These are phyloP conservation scores for Epiblema foenella DNA, from an alignment of 2,888 invertebrate species.

Conservation along the genomic window DNA sequence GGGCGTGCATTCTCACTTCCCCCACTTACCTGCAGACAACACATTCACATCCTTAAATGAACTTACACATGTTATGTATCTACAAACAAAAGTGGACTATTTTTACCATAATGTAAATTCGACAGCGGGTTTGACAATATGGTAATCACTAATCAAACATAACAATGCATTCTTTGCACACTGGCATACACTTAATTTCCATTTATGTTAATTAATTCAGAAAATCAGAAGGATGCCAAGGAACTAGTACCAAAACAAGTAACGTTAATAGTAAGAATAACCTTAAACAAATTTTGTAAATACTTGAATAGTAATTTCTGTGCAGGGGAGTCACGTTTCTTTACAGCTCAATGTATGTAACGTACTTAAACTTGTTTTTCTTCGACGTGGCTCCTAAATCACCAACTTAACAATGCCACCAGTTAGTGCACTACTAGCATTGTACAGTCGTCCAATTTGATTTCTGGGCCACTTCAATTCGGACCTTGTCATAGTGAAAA, in stretches of 20 bases:
- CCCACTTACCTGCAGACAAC: constrained; percentile 66
- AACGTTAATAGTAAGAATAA: neutral
- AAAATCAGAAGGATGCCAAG: neutral
- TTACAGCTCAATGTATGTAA: neutral
- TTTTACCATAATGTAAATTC: neutral
- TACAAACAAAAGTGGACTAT: neutral
- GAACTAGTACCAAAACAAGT: neutral
- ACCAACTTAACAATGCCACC: too few species aligned
- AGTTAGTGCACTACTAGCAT: too few species aligned
- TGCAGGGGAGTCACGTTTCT: neutral
- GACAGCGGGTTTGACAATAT: neutral
- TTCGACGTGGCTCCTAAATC: neutral
- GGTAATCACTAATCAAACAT: neutral
- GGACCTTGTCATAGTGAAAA: too few species aligned
- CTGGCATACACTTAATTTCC: neutral
- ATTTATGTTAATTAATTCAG: constrained; percentile 8
- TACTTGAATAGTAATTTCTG: neutral
- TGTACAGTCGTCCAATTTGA: too few species aligned
- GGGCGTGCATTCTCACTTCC: constrained; percentile 42
- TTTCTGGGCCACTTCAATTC: too few species aligned
- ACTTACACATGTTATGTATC: too few species aligned
- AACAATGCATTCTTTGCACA: neutral
- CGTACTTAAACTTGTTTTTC: neutral
- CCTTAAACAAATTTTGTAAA: neutral
- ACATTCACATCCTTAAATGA: constrained; percentile 24